Evolutionary conservation across 2,888 invertebrate genomes (phyloP).

Genomic region (Ametastegia equiseti): DNA sequence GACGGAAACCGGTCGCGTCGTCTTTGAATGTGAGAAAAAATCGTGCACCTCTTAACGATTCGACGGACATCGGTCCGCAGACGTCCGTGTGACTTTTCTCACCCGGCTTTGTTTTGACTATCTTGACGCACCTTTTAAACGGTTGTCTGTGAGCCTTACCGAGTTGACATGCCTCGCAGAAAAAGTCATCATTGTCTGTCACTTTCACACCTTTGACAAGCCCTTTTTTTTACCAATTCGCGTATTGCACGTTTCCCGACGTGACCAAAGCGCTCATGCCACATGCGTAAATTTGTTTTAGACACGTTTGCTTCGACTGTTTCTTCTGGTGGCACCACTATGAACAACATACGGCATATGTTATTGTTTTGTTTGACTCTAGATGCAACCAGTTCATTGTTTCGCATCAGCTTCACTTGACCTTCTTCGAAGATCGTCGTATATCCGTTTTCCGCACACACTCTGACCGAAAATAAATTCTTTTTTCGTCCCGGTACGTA

Average conservation of each 20-base stretch:
- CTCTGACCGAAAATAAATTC: constrained; percentile 60
- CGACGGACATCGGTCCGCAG: constrained; percentile 57
- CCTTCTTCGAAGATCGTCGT: constrained; percentile 43
- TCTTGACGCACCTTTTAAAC: constrained; percentile 52
- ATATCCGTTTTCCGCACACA: constrained; percentile 51
- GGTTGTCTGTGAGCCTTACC: constrained; percentile 59
- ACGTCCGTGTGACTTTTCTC: constrained; percentile 59
- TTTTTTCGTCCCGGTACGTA: constrained; percentile 58
- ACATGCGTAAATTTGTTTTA: constrained; percentile 45
- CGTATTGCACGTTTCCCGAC: constrained; percentile 47
- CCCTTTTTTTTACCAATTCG: constrained; percentile 46
- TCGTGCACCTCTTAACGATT: constrained; percentile 59
- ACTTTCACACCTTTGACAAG: constrained; percentile 48
- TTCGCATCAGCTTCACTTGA: background rate
- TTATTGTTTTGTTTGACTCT: constrained; percentile 50
- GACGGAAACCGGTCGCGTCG: constrained; percentile 59
- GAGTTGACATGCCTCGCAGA: constrained; percentile 59
- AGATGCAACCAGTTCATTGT: constrained; percentile 2
- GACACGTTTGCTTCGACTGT: constrained; percentile 15
- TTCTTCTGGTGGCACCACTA: background rate
- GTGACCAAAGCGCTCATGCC: constrained; percentile 58
- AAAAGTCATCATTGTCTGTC: constrained; percentile 51
- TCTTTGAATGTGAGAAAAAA: constrained; percentile 63
- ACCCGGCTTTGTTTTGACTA: constrained; percentile 53
- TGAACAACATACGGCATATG: constrained; percentile 53